These are phyloP conservation scores for Tangara arthus DNA, from an alignment of 2,797 vertebrate genomes.

Conservation along the genomic window DNA sequence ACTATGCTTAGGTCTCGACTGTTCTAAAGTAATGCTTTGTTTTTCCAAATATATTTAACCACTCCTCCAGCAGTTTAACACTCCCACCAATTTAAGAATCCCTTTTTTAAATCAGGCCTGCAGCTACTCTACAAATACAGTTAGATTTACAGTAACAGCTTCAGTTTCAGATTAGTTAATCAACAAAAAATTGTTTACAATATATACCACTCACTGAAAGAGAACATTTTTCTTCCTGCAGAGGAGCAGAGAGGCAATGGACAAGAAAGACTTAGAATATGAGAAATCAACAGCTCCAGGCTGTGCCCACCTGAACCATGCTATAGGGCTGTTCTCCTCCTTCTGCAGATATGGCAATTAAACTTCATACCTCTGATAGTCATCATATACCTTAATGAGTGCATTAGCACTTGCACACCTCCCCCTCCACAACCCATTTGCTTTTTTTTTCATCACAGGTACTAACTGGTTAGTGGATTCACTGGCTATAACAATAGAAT, in stretches of 20 bases:
- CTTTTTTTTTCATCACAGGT: neutral
- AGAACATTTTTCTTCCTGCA: neutral
- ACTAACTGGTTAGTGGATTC: neutral
- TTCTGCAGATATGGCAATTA: neutral
- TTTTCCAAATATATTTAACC: slow-evolving; percentile 18
- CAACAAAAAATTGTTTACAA: neutral
- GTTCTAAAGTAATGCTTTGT: neutral
- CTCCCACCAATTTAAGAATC: neutral
- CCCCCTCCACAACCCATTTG: too few species aligned
- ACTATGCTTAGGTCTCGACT: neutral
- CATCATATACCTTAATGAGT: neutral
- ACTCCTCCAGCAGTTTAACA: neutral
- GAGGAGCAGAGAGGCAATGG: neutral
- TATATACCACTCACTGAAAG: neutral
- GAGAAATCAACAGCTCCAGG: neutral
- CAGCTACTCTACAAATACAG: neutral
- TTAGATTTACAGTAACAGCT: neutral
- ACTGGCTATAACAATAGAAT: neutral
- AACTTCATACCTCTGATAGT: neutral
- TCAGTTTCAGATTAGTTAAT: neutral
- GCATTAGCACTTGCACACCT: neutral
- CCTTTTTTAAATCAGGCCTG: neutral
- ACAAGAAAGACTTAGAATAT: neutral
- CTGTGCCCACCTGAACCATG: accelerated
- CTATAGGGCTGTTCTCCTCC: neutral